These are phyloP conservation scores for Dascillus cervinus DNA, from an alignment of 2,888 invertebrate genomes.

Conservation along the genomic window DNA sequence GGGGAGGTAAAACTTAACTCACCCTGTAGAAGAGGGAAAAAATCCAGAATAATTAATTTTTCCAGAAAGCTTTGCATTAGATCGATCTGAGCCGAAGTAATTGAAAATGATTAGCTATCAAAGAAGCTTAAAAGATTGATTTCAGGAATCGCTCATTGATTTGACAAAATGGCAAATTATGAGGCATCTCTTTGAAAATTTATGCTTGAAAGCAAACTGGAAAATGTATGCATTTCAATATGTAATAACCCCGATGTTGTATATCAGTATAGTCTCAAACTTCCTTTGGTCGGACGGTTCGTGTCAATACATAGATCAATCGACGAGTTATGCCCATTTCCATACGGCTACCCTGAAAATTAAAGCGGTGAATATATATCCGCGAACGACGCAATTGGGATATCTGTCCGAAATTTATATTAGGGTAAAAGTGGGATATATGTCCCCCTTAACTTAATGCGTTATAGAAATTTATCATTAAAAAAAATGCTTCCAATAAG, in stretches of 20 bases:
- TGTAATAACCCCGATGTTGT: too few relatives aligned
- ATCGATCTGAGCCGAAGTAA: constrained; percentile 12
- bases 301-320: constrained; percentile 9
- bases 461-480: too few relatives aligned
- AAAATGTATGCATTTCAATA: too few relatives aligned
- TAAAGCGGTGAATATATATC: constrained; percentile 9
- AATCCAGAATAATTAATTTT: constrained; percentile 7
- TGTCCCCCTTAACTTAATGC: too few relatives aligned
- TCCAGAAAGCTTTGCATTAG: constrained; percentile 10
- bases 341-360: constrained; percentile 9
- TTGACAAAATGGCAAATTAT: constrained; percentile 4
- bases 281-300: constrained; percentile 8
- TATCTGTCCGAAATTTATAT: too few relatives aligned
- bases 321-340: constrained; percentile 9
- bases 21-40: too few relatives aligned
- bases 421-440: too few relatives aligned
- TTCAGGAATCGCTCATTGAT: constrained; percentile 4
- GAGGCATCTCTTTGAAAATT: too few relatives aligned
- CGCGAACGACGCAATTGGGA: constrained; percentile 9
- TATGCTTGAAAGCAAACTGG: too few relatives aligned
- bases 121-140: constrained; percentile 11
- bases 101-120: constrained; percentile 16
- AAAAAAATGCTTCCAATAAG: too few relatives aligned
- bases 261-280: constrained; percentile 7
- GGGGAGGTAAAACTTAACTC: too few relatives aligned